Base-by-base conservation (phyloP, 2,113 vertebrate species). In the Gymnocephalus cernua region DNA sequence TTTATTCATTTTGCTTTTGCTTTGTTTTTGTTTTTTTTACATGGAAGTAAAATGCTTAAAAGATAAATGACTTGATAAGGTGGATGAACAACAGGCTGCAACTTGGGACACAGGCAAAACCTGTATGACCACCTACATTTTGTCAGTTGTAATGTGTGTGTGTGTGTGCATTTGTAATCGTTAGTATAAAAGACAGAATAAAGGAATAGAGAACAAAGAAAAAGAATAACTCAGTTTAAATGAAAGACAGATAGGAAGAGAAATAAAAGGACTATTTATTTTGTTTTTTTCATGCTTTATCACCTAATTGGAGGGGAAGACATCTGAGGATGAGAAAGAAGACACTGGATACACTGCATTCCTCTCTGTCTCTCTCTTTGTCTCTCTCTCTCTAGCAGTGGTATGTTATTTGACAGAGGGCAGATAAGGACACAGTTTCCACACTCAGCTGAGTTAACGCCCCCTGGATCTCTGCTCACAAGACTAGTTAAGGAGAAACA, bases 331-430 rank as follows among this genome's bases (percentile, higher is more conserved):
- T 29, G 51, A 72, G 25, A 63, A 19, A 25, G 23, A 44, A 23
- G 67, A 74, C 81, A 79, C 44, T 38, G 56, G 86, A 76, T 29
- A 11, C 44, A 0, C 67, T 2, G 12, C 85, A 87, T 89, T 86
- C 72, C 75, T 63, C 59, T 50, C 6, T 58, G 41, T 70, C 12
- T 78, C 6, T 21, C 35, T 9, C 6, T 35, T 0, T 8, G 4
- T 38, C 35, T 38, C 9, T 50, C 6, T 58, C 47, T 70, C 12
- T 78, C 6, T 18, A 1, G 18, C 41, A 4, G 66, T 0, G 12
- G 2, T 4, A 27, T 47, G 78, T 74, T 45, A 4, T 41, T 53
- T 38, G 11, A 3, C 54, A 13, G 9, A 86, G 61, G 51, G 57
- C 76, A 79, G 47, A 66, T 27, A 41, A 86, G 78, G 90, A 85